phyloP scores from a whole-genome alignment of 2,888 invertebrate species.

The Eilema caniola region DNA sequence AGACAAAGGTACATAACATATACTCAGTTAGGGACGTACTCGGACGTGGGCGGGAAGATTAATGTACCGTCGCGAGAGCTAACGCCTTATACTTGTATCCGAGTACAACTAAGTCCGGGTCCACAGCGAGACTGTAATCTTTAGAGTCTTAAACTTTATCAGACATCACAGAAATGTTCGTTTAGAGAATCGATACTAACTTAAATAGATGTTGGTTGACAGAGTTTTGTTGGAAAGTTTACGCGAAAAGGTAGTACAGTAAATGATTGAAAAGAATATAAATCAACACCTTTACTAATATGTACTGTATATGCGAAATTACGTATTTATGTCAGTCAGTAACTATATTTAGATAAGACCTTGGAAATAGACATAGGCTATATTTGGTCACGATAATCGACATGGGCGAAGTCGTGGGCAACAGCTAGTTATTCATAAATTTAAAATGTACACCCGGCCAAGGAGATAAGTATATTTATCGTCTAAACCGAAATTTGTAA shows the following conservation, averaged over 20 bases:
- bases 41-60: not conserved
- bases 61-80: not conserved
- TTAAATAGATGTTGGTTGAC: not conserved
- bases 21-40: not conserved
- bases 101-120: not conserved
- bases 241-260: not conserved
- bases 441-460: too few species aligned
- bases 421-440: too few species aligned
- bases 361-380: too few species aligned
- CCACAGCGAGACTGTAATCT: not conserved
- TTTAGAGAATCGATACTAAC: not conserved
- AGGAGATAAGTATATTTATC: too few species aligned
- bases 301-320: too few species aligned
- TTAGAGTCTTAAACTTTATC: not conserved
- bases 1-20: not conserved
- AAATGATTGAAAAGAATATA: not conserved
- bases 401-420: too few species aligned
- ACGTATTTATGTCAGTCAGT: too few species aligned
- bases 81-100: not conserved
- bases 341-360: too few species aligned
- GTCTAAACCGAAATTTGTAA: too few species aligned
- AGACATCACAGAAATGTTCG: not conserved
- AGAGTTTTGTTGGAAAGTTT: not conserved
- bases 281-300: too few species aligned
- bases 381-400: too few species aligned